Base-by-base conservation (phyloP, 37 sponge, comb jelly and placozoan species). In the Spongilla lacustris region DNA sequence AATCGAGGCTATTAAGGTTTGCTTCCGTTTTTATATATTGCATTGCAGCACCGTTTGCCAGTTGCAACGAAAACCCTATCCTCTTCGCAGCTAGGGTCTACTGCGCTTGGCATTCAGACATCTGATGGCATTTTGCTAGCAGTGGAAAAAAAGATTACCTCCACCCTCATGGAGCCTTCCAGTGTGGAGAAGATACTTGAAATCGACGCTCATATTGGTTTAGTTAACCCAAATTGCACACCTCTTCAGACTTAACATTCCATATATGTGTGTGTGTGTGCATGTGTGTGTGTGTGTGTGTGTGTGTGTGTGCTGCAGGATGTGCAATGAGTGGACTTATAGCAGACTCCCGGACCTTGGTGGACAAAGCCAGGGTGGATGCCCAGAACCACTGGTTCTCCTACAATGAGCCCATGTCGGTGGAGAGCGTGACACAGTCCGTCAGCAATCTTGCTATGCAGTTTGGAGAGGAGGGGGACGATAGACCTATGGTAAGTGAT, bases 381-480 rank as follows among this genome's bases (percentile, higher is more conserved):
- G 95, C 97, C 2, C 98, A 97, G 97, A 94, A 91, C 77, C 90
- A 98, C 88, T 98, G 99, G 99, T 98, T 98, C 71, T 86, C 92
- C 0, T 98, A 91, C 84, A 98, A 98, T 69, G 99, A 98, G 83
- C 91, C 93, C 24, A 98, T 98, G 90, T 77, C 92, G 26, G 90
- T 96, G 36, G 92, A 96, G 86, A 96, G 99, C 87, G 92, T 96
- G 26, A 92, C 96, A 2, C 99, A 96, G 81, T 75, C 96, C 17
- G 94, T 98, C 19, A 91, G 93, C 69, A 98, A 98, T 84, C 73
- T 98, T 78, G 97, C 99, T 30, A 81, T 98, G 85, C 83, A 80
- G 79, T 98, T 98, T 93, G 95, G 97, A 31, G 94, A 96, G 71
- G 89, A 91, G 29, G 76, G 84, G 11, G 91, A 92, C n/a, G 92